A percentile compares a stretch with the other conserved stretches of the same genome.
Evolutionary conservation across 2,888 invertebrate species (phyloP).

Genomic region (Hypselothyrea guttata): DNA sequence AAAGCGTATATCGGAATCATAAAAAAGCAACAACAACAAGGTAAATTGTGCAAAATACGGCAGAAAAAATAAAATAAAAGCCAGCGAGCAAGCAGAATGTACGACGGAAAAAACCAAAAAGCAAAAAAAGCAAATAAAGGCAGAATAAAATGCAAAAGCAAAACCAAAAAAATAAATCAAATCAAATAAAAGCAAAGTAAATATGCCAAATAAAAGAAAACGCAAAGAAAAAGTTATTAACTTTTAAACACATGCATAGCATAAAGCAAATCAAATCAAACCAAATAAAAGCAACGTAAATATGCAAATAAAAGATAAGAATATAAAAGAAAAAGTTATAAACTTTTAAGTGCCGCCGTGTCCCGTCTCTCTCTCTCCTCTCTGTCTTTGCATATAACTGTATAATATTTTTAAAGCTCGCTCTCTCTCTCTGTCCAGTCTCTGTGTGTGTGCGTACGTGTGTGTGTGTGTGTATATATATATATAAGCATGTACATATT

Average conservation of each 20-base stretch:
- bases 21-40: constrained; percentile 50
- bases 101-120: constrained; percentile 8
- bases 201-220: constrained; percentile 2
- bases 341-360: constrained; percentile 22
- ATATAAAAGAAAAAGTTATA: constrained; percentile 15
- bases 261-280: not conserved
- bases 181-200: constrained; percentile 15
- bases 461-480: constrained; percentile 12
- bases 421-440: not conserved
- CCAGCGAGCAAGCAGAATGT: not conserved
- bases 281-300: constrained; percentile 6
- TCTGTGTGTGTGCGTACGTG: not conserved
- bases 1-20: no score
- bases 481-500: constrained; percentile 5
- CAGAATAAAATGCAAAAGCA: constrained; percentile 2
- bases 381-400: constrained; percentile 22
- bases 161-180: constrained; percentile 10
- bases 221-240: not conserved
- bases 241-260: no score
- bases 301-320: constrained; percentile 11
- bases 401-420: constrained; percentile 20
- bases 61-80: constrained; percentile 23
- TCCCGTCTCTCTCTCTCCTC: constrained; percentile 2
- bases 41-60: constrained; percentile 42
- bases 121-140: constrained; percentile 8